A percentile compares a stretch with the other conserved stretches of the same genome.
phyloP scores from a whole-genome alignment of 2,113 vertebrate genomes.

The Hucho hucho region DNA sequence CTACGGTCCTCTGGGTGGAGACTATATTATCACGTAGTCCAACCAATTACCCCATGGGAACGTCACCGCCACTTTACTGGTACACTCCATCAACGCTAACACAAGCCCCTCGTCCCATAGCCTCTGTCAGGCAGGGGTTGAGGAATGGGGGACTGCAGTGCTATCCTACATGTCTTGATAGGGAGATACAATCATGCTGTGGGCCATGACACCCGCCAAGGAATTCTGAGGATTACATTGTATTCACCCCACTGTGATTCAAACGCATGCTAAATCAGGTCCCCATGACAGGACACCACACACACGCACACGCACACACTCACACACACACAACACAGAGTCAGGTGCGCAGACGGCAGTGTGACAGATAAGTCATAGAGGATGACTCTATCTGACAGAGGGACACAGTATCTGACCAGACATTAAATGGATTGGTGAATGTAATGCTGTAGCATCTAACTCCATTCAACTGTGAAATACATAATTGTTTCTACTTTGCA shows the following conservation, averaged over 20 bases:
- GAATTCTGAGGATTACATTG: slow-evolving; percentile 69
- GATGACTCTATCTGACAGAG: slow-evolving; percentile 52
- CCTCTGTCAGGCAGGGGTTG: not conserved
- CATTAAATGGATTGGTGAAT: slow-evolving; percentile 20
- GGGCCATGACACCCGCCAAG: slow-evolving; percentile 57
- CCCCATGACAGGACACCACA: slow-evolving; percentile 52
- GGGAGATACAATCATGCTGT: slow-evolving; percentile 62
- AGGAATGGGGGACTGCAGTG: not conserved
- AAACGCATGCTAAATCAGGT: slow-evolving; percentile 62
- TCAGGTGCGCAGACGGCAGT: slow-evolving; percentile 33
- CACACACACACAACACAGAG: not conserved
- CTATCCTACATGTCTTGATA: slow-evolving; percentile 51
- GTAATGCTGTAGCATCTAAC: slow-evolving; percentile 21
- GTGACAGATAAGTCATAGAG: slow-evolving; percentile 58
- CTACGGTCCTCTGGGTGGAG: not conserved
- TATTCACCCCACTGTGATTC: slow-evolving; percentile 61
- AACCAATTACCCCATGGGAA: not conserved
- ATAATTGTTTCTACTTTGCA: slow-evolving; percentile 2
- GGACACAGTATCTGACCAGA: slow-evolving; percentile 41
- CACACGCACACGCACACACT: not conserved
- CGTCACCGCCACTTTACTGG: not conserved
- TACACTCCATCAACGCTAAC: not conserved
- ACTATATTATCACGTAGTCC: not conserved
- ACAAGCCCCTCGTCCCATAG: not conserved
- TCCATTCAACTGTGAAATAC: not conserved